Percentiles rank a stretch among this genome's conserved stretches.
phyloP scores from a whole-genome alignment of 2,797 vertebrate genomes.

The Cyclura pinguis region DNA sequence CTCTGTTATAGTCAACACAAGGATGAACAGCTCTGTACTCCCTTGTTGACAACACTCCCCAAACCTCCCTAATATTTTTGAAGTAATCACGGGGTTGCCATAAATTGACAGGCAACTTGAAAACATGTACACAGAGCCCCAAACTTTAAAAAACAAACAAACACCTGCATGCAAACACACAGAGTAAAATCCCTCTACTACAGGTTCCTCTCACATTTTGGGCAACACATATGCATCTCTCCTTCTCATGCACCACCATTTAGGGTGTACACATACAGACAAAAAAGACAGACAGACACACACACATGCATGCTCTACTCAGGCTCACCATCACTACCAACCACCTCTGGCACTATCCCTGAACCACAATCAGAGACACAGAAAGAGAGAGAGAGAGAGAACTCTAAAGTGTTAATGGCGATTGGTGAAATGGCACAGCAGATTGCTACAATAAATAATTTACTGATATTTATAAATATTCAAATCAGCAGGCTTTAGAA shows the following conservation, averaged over 20 bases:
- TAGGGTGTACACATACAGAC: background rate
- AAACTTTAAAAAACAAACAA: background rate
- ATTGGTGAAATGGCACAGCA: constrained; percentile 90
- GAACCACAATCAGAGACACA: constrained; percentile 43
- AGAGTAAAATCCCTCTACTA: background rate
- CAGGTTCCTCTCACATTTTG: background rate
- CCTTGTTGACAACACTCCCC: background rate
- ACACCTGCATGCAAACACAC: background rate
- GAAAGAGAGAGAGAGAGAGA: background rate
- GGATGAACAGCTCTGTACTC: background rate
- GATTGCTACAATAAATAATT: constrained; percentile 99
- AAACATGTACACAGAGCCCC: background rate
- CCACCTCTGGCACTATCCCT: background rate
- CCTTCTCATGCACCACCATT: no score
- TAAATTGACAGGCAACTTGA: background rate
- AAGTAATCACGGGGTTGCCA: background rate
- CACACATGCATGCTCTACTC: constrained; percentile 18
- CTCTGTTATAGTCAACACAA: no score
- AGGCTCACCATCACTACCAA: constrained; percentile 7
- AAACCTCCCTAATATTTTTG: background rate
- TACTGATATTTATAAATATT: constrained; percentile 99
- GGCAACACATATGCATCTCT: background rate
- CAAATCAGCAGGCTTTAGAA: constrained; percentile 91
- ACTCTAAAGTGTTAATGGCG: constrained; percentile 84
- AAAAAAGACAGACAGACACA: background rate